Evolutionary conservation across 2,888 invertebrate species (phyloP).

Genomic region (Campopleginae sp.): DNA sequence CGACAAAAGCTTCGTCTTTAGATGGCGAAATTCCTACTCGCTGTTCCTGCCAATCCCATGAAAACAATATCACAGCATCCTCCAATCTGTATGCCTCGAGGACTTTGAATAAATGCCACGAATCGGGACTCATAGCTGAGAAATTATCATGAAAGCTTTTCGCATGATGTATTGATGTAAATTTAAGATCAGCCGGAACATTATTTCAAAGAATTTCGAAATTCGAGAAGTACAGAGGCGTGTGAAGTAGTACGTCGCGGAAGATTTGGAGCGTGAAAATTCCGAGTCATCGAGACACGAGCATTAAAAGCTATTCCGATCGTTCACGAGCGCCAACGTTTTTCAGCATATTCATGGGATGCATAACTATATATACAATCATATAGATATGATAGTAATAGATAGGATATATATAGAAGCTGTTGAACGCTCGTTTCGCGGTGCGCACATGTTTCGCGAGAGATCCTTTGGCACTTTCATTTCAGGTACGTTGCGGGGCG

Average conservation of each 20-base stretch:
- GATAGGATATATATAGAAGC: conserved; percentile 25
- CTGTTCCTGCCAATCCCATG: not conserved
- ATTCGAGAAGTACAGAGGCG: conserved; percentile 11
- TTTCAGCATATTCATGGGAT: conserved; percentile 15
- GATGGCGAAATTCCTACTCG: not conserved
- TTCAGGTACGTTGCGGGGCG: conserved; percentile 62
- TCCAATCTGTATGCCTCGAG: not conserved
- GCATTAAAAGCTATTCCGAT: conserved; percentile 45
- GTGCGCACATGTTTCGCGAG: conserved; percentile 65
- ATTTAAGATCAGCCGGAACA: not conserved
- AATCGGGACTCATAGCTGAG: conserved; percentile 30
- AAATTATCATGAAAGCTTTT: conserved; percentile 29
- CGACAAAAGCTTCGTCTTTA: not conserved
- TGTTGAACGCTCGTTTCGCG: conserved; percentile 62
- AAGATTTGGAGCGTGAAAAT: conserved; percentile 57
- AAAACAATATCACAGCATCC: not conserved
- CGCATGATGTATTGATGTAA: not conserved
- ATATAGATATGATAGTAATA: conserved; percentile 19
- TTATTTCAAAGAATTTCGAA: not conserved
- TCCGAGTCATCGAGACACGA: conserved; percentile 59
- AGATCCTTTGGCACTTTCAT: conserved; percentile 68
- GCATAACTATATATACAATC: not conserved
- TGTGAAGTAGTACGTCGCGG: not conserved
- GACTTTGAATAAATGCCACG: conserved; percentile 44
- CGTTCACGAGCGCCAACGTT: conserved; percentile 36